Conservation (phyloP, 2,113 vertebrate species). For the Rhodinocichla rosea region DNA sequence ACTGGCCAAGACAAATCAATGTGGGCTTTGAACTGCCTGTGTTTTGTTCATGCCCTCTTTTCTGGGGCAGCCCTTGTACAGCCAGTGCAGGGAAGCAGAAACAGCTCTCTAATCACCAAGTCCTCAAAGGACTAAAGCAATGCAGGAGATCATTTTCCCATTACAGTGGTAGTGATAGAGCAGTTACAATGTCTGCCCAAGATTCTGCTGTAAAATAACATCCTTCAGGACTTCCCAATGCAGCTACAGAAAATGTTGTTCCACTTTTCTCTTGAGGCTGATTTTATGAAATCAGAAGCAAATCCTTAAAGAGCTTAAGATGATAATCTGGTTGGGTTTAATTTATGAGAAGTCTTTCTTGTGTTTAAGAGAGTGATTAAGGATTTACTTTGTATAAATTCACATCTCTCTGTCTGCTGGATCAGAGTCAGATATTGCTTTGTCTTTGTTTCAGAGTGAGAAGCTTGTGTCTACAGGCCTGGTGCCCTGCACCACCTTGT, state of each 20-base stretch:
- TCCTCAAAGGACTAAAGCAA: neutral
- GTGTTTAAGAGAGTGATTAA: neutral
- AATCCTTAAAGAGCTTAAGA: slow-evolving; percentile 29
- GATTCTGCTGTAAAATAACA: neutral
- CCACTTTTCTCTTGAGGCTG: neutral
- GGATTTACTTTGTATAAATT: neutral
- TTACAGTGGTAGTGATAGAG: neutral
- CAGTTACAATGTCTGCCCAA: neutral
- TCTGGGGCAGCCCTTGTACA: neutral
- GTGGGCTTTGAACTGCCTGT: neutral
- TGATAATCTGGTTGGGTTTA: neutral
- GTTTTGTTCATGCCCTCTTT: neutral
- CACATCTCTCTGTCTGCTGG: neutral
- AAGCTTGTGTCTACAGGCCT: neutral
- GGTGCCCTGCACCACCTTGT: neutral
- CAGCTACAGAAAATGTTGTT: neutral
- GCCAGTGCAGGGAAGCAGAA: neutral
- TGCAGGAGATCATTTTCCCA: neutral
- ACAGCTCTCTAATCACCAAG: neutral
- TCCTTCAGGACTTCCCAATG: neutral
- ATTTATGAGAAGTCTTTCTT: slow-evolving; percentile 4
- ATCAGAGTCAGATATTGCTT: neutral
- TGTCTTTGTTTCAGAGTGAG: neutral
- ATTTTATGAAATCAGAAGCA: slow-evolving; percentile 3
- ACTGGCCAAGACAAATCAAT: slow-evolving; percentile 21